Evolutionary conservation across 2,113 vertebrate genomes (phyloP).

Genomic region (Microcebus griseorufus): DNA sequence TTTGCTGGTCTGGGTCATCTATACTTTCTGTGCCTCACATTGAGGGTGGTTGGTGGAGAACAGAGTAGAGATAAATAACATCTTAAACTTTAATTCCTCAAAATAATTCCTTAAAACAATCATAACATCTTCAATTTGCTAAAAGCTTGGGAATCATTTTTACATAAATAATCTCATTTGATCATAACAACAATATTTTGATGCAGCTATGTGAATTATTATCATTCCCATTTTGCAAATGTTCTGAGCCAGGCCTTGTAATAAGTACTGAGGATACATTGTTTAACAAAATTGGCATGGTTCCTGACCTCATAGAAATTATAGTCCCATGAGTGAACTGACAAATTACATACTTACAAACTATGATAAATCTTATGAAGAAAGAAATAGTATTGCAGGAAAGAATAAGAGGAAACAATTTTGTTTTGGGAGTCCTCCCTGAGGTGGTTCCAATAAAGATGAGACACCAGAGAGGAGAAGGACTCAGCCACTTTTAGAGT

Average conservation of each 20-base stretch:
- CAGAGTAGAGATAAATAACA: neutral
- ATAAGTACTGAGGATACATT: neutral
- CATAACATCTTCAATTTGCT: neutral
- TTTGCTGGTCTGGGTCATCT: neutral
- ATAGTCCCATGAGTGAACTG: neutral
- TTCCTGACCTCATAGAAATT: neutral
- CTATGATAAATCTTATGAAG: neutral
- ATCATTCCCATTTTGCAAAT: neutral
- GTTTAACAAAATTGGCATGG: neutral
- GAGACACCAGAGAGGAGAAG: neutral
- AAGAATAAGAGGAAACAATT: neutral
- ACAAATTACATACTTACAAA: neutral
- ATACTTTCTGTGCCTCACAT: neutral
- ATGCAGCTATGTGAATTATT: neutral
- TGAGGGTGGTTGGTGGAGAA: neutral
- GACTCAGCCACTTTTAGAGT: neutral
- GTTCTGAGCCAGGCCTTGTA: neutral
- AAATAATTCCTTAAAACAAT: slow-evolving; percentile 18
- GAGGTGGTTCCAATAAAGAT: neutral
- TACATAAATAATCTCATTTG: neutral
- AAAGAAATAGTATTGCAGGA: neutral
- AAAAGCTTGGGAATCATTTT: neutral
- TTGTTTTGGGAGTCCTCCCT: neutral
- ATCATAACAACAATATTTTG: neutral
- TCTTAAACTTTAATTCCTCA: neutral